Base-by-base conservation (phyloP, 1,140 invertebrate species). In the Platyscapa corneri region DNA sequence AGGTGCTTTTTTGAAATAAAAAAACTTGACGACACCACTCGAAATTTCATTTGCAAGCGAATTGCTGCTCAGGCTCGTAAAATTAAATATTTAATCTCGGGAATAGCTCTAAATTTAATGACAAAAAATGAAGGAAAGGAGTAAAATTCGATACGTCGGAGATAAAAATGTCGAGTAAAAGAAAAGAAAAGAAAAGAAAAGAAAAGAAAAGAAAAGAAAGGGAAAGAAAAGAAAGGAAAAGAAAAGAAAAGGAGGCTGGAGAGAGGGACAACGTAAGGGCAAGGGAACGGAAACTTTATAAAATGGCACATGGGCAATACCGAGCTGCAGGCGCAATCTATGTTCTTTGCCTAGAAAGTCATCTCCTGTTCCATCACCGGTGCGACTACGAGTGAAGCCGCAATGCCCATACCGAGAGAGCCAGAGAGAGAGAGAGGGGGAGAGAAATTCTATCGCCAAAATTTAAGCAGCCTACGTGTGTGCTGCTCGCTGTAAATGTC, bases 321-420 rank as follows among this genome's bases (percentile, higher is more conserved):
- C 20, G 27, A 42, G 20, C 37, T 42, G 20, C 16, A 42, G 70
- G 42, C 70, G 37, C 39, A 42, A 74, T 74, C 37, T 74, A 74
- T 42, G 39, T 42, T 74, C 37, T 74, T 27, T 23, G 37, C 70
- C 34, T 42, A 74, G 70, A 74, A 74, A 74, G 37, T 74, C 34
- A 74, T 74, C 39, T 74, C 70, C 70, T 74, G 37, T 74, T 74
- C 37, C 70, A 74, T 74, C 70, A 74, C 70, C 70, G 70, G 70
- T 42, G 37, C 27, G 37, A 74, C 42, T 74, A 74, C 70, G 20
- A 42, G 6, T 12, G 70, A 74, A 42, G 37, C 37, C 70, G 37
- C 23, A 74, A 42, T 20, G n/a, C 0, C 27, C 3, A 27, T 1
- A 60, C 3, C 12, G 60, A 14, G 3, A 23, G 37, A 42, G 70